Conservation (phyloP, 2,113 vertebrate genomes). For the Ochotona princeps region DNA sequence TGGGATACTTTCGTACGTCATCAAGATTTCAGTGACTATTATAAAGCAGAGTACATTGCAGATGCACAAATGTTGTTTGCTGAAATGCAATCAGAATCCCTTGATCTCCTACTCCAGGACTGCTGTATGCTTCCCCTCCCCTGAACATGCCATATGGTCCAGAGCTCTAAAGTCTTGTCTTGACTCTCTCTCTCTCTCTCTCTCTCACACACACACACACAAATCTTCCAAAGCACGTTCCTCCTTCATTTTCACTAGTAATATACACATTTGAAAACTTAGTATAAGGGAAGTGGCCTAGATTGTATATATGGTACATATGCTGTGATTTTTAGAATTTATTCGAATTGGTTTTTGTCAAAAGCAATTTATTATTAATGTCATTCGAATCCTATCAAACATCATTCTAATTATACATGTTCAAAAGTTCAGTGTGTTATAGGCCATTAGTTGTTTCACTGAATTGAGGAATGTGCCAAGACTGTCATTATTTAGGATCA, state of each 20-base stretch:
- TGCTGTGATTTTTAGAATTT: neutral
- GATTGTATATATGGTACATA: neutral
- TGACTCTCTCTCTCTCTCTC: neutral
- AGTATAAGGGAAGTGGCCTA: neutral
- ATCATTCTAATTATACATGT: too few relatives aligned
- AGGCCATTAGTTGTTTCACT: too few relatives aligned
- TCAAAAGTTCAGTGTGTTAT: too few relatives aligned
- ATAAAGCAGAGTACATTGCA: neutral
- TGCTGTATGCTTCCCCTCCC: neutral
- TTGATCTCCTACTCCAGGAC: neutral
- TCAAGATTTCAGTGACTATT: slow-evolving; percentile 15
- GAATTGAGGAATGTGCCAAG: too few relatives aligned
- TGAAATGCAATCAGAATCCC: neutral
- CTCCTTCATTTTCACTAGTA: neutral
- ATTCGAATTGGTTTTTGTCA: neutral
- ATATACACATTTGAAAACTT: neutral
- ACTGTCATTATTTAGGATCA: too few relatives aligned
- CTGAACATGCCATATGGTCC: neutral
- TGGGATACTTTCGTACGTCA: slow-evolving; percentile 7
- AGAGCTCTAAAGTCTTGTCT: neutral
- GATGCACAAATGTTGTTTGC: neutral
- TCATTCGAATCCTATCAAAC: too few relatives aligned
- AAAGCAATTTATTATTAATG: too few relatives aligned
- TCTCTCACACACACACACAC: too few relatives aligned
- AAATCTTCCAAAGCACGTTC: neutral